Conservation (phyloP, 1,140 invertebrate genomes). For the Agrypnia vestita region DNA sequence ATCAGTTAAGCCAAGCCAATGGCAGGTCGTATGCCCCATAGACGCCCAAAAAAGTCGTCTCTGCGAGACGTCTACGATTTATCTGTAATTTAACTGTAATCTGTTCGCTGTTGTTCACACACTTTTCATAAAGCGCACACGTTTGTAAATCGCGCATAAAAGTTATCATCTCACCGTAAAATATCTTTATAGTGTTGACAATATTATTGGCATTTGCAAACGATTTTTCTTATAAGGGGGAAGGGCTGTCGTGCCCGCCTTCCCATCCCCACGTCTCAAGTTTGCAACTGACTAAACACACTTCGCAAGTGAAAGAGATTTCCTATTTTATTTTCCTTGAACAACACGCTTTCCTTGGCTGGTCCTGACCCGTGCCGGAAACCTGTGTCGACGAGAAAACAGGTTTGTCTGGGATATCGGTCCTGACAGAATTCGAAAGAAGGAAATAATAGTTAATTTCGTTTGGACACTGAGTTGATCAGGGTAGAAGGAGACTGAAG, state of each 20-base stretch:
- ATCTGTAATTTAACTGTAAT: too few species aligned
- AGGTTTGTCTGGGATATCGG: slow-evolving; percentile 13
- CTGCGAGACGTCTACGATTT: too few species aligned
- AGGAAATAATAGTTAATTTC: slow-evolving; percentile 59
- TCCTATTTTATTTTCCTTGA: not conserved
- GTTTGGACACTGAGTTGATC: slow-evolving; percentile 58
- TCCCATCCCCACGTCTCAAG: slow-evolving; percentile 4
- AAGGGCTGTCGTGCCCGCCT: slow-evolving; percentile 33
- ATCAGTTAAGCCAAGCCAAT: too few species aligned
- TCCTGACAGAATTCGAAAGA: slow-evolving; percentile 56
- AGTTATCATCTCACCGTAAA: slow-evolving; percentile 29
- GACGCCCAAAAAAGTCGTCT: too few species aligned
- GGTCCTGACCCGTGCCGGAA: not conserved
- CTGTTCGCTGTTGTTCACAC: slow-evolving; percentile 16
- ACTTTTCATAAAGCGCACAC: slow-evolving; percentile 16
- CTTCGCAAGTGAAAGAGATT: slow-evolving; percentile 13
- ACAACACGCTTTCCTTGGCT: not conserved
- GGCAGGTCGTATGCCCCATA: too few species aligned
- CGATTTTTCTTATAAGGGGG: slow-evolving; percentile 17
- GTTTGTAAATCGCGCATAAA: slow-evolving; percentile 29
- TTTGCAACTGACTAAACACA: not conserved
- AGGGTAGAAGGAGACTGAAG: slow-evolving; percentile 28
- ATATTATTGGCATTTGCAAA: slow-evolving; percentile 27
- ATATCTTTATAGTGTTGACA: slow-evolving; percentile 22
- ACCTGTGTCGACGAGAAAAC: not conserved